phyloP scores from a whole-genome alignment of 2,888 invertebrate genomes.

The Drosophila picticornis region DNA sequence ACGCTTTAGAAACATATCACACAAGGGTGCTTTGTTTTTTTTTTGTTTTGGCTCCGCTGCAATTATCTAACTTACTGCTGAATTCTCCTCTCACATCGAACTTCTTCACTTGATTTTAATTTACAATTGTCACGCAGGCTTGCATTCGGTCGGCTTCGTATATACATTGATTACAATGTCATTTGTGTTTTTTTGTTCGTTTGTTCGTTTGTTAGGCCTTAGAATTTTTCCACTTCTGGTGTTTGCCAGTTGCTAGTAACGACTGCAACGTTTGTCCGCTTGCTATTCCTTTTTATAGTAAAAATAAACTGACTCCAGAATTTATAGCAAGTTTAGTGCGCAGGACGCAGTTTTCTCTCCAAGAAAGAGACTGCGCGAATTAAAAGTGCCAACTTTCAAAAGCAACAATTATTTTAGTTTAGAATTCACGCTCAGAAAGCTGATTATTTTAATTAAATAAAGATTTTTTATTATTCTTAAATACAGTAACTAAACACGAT shows the following conservation, averaged over 20 bases:
- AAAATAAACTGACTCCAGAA: slow-evolving; percentile 12
- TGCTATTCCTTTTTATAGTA: slow-evolving; percentile 57
- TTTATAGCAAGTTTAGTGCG: slow-evolving; percentile 42
- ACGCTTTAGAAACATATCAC: slow-evolving; percentile 83
- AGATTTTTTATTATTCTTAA: background rate
- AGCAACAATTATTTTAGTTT: slow-evolving; percentile 9
- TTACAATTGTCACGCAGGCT: slow-evolving; percentile 69
- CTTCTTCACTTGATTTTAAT: slow-evolving; percentile 58
- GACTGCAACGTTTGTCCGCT: slow-evolving; percentile 63
- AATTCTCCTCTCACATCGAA: slow-evolving; percentile 1
- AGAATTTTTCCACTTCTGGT: slow-evolving; percentile 34
- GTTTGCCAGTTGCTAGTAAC: slow-evolving; percentile 63
- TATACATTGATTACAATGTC: slow-evolving; percentile 17
- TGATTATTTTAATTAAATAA: background rate
- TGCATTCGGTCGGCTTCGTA: slow-evolving; percentile 60
- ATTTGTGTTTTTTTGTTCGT: background rate
- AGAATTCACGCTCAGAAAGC: background rate
- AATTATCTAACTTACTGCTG: slow-evolving; percentile 59
- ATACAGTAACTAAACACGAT: background rate
- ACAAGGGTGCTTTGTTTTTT: background rate
- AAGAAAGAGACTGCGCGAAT: background rate
- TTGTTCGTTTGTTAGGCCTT: background rate
- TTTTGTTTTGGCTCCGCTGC: background rate
- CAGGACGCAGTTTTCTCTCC: slow-evolving; percentile 40
- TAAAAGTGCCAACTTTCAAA: background rate